Evolutionary conservation across 2,797 vertebrate genomes (phyloP).

Genomic region (Thripadectes ignobilis): DNA sequence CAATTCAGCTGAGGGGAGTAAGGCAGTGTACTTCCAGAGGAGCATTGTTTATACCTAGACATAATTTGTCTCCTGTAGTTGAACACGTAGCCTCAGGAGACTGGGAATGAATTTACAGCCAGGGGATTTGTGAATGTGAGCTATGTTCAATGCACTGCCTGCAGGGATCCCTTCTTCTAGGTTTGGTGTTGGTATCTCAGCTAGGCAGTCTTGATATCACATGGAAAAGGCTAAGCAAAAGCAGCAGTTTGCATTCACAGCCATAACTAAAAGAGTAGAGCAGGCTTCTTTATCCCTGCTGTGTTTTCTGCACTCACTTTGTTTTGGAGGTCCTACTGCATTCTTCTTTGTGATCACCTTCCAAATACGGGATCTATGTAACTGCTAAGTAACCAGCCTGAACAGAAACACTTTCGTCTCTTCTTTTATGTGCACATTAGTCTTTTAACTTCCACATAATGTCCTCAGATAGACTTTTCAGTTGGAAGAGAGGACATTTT

Average conservation of each 20-base stretch:
- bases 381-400: background rate
- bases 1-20: background rate
- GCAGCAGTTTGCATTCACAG: background rate
- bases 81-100: background rate
- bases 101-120: background rate
- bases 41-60: background rate
- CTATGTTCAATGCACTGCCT: background rate
- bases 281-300: background rate
- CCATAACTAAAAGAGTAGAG: background rate
- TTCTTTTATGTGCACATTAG: background rate
- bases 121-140: background rate
- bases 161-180: background rate
- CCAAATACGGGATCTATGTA: background rate
- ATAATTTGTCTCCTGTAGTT: conserved; percentile 14
- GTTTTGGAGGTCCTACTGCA: background rate
- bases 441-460: background rate
- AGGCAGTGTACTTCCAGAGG: background rate
- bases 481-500: background rate
- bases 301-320: background rate
- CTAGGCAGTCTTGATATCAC: background rate
- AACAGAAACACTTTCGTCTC: background rate
- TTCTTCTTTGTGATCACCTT: background rate
- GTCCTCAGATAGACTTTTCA: background rate
- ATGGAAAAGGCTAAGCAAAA: background rate
- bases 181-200: background rate